Conservation (phyloP, 30 jellyfish, hydroid and myxozoan species). For the Calvadosia cruxmelitensis region DNA sequence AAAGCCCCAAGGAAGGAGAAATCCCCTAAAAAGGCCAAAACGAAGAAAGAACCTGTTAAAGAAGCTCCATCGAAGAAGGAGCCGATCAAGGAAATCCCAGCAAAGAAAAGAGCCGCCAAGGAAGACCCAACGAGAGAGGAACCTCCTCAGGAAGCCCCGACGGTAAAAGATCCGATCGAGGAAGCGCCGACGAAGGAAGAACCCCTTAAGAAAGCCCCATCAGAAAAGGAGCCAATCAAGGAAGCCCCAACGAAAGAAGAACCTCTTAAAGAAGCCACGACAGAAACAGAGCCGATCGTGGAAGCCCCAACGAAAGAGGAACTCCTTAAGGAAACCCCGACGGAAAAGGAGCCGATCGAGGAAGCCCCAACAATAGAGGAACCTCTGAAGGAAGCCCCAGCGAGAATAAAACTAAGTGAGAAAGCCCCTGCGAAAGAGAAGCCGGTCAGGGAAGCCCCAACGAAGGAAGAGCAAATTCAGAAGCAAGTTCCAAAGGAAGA, state of each 20-base stretch:
- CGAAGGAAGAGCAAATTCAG: background rate
- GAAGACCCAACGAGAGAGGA: background rate
- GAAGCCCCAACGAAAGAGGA: background rate
- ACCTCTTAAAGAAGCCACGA: background rate
- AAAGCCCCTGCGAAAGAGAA: background rate
- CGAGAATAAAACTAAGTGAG: background rate
- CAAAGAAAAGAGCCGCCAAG: background rate
- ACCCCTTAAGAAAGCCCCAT: background rate
- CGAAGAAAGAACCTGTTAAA: background rate
- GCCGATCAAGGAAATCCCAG: no score
- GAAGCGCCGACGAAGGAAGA: no score
- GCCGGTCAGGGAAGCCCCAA: constrained; percentile 1
- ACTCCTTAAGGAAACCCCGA: background rate
- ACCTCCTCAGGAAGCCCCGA: no score
- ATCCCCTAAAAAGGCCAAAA: background rate
- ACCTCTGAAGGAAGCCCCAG: background rate
- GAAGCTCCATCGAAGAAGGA: no score
- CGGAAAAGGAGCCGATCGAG: background rate
- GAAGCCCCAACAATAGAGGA: background rate
- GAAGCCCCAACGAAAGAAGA: constrained; percentile 1
- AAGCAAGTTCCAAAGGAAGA: no score
- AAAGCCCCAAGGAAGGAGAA: no score
- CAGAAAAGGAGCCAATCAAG: background rate
- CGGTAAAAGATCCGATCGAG: no score
- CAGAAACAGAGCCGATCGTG: background rate